Conservation (phyloP, 2,888 invertebrate species). For the Hypsopygia costalis region DNA sequence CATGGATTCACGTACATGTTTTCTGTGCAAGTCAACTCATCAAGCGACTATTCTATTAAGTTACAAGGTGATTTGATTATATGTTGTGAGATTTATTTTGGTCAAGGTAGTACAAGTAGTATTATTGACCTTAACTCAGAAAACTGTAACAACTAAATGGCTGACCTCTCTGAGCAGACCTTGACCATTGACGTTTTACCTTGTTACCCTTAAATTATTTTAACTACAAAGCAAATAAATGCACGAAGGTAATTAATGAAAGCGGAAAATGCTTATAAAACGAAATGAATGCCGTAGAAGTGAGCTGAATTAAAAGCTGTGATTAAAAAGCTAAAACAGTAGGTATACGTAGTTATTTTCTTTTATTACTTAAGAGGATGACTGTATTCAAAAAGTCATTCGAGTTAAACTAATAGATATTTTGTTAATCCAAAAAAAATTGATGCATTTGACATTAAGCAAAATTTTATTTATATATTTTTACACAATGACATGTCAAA, state of each 20-base stretch:
- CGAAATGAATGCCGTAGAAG: conserved; percentile 5
- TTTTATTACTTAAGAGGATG: neutral
- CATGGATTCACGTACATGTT: no score
- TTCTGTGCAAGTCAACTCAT: no score
- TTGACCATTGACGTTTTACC: conserved; percentile 1
- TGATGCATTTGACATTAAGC: no score
- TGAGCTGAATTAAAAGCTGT: conserved; percentile 2
- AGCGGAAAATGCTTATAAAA: conserved; percentile 5
- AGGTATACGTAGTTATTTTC: neutral
- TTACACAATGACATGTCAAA: no score
- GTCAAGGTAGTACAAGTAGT: no score
- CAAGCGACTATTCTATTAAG: no score
- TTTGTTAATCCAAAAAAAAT: no score
- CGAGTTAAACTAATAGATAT: no score
- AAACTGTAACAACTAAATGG: neutral
- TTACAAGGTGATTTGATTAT: conserved; percentile 4
- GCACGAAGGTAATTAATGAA: conserved; percentile 31
- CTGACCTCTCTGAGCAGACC: neutral
- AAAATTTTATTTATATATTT: no score
- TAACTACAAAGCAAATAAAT: conserved; percentile 30
- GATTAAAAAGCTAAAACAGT: neutral
- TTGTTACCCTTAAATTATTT: conserved; percentile 24
- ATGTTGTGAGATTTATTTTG: neutral
- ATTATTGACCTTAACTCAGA: neutral
- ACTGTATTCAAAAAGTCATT: no score